These are phyloP conservation scores for Elephas maximus DNA, from an alignment of 2,113 vertebrate species.

Conservation along the genomic window DNA sequence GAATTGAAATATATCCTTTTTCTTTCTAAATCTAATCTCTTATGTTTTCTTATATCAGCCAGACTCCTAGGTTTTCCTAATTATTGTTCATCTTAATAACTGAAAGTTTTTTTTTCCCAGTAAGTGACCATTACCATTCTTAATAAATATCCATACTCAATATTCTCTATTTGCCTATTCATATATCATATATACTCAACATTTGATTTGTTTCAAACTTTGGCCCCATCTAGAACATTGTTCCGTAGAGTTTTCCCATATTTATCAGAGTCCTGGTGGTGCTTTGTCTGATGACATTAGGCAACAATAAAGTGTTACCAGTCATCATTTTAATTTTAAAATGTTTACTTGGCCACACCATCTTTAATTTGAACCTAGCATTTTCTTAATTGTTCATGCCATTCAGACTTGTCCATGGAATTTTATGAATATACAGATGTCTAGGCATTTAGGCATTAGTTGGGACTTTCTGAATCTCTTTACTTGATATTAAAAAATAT, in stretches of 20 bases:
- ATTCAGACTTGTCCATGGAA: not conserved
- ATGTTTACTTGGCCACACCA: not conserved
- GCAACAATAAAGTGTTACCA: not conserved
- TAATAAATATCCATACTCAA: not conserved
- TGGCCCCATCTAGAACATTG: not conserved
- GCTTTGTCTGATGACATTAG: conserved; percentile 30
- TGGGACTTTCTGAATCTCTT: conserved; percentile 26
- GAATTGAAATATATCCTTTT: conserved; percentile 34
- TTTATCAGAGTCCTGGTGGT: not conserved
- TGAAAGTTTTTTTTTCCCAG: conserved; percentile 17
- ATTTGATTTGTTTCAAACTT: conserved; percentile 54
- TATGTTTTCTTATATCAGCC: conserved; percentile 41
- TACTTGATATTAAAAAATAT: conserved; percentile 39
- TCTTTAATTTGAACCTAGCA: conserved; percentile 56
- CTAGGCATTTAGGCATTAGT: not conserved
- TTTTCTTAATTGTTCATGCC: conserved; percentile 53
- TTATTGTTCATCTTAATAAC: not conserved
- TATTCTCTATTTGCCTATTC: conserved; percentile 35
- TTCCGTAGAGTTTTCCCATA: not conserved
- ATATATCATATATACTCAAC: not conserved
- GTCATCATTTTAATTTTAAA: conserved; percentile 44
- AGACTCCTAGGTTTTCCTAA: not conserved
- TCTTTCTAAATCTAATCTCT: conserved; percentile 27
- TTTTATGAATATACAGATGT: conserved; percentile 26
- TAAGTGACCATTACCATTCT: conserved; percentile 23